Conservation (phyloP, 2,888 invertebrate species). For the Andrena fulva region DNA sequence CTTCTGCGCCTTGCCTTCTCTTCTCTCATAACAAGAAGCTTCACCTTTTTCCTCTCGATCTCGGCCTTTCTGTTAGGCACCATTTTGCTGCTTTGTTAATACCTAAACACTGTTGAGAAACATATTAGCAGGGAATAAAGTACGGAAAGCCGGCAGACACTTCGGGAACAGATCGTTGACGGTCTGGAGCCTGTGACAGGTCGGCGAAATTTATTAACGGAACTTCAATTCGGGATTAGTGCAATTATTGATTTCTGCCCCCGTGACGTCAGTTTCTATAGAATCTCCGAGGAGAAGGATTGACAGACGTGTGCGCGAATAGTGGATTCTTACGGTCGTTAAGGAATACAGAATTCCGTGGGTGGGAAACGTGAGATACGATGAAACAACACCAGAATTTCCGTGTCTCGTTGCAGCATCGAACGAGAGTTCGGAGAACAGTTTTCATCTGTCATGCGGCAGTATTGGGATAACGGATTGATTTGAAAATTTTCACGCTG, state of each 20-base stretch:
- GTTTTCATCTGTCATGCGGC: constrained; percentile 34
- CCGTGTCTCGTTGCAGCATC: constrained; percentile 29
- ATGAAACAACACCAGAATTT: constrained; percentile 16
- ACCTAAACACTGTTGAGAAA: constrained; percentile 33
- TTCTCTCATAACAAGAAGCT: constrained; percentile 94
- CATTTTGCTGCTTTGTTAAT: constrained; percentile 69
- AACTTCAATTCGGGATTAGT: constrained; percentile 39
- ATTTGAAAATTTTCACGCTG: neutral
- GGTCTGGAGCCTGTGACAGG: neutral
- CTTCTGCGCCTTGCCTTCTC: constrained; percentile 94
- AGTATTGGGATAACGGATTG: constrained; percentile 19
- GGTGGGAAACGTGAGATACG: too few relatives aligned
- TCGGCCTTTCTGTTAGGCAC: constrained; percentile 97
- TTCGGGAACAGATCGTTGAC: neutral
- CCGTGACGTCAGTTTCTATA: constrained; percentile 61
- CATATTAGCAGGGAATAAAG: neutral
- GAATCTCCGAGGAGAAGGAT: constrained; percentile 19
- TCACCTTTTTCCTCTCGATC: constrained; percentile 95
- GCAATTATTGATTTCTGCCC: constrained; percentile 65
- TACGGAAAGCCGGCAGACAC: neutral
- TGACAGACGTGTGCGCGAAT: neutral
- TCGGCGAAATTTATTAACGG: constrained; percentile 43
- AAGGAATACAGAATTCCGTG: neutral
- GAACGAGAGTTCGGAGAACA: constrained; percentile 23
- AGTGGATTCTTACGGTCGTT: neutral